Percentiles rank a stretch among this genome's conserved stretches.
phyloP scores from a whole-genome alignment of 2,888 invertebrate genomes.

The Ophraella communa region DNA sequence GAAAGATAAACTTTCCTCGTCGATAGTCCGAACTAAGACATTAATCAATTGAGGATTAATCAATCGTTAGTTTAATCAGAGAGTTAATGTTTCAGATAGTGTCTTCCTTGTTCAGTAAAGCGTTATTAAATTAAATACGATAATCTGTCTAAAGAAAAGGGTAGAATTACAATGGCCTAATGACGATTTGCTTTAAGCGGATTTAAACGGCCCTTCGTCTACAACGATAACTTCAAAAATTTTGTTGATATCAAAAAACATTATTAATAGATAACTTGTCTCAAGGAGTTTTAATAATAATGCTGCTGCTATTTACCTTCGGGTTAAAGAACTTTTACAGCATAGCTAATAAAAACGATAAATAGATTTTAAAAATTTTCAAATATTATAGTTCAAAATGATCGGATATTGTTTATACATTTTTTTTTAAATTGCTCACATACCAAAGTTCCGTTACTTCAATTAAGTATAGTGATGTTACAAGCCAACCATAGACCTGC shows the following conservation, averaged over 20 bases:
- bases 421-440: too few species aligned
- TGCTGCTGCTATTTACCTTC: too few species aligned
- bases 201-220: not conserved
- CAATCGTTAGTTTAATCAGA: not conserved
- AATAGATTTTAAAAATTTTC: too few species aligned
- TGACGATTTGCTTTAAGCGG: slow-evolving; percentile 10
- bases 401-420: too few species aligned
- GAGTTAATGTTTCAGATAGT: slow-evolving; percentile 12
- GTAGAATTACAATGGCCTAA: slow-evolving; percentile 21
- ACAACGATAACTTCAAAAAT: not conserved
- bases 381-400: too few species aligned
- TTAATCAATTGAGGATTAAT: slow-evolving; percentile 3
- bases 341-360: too few species aligned
- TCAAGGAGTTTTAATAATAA: too few species aligned
- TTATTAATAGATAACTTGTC: too few species aligned
- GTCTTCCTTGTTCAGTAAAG: slow-evolving; percentile 12
- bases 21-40: not conserved
- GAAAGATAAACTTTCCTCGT: not conserved
- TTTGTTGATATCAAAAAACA: not conserved
- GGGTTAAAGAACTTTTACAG: too few species aligned
- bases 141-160: slow-evolving; percentile 20
- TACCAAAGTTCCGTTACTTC: too few species aligned
- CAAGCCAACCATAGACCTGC: too few species aligned
- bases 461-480: too few species aligned
- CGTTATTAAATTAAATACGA: slow-evolving; percentile 21